A percentile compares a stretch with the other conserved stretches of the same genome.
These are phyloP conservation scores for Yponomeuta sedellus DNA, from an alignment of 2,888 invertebrate species.

Conservation along the genomic window DNA sequence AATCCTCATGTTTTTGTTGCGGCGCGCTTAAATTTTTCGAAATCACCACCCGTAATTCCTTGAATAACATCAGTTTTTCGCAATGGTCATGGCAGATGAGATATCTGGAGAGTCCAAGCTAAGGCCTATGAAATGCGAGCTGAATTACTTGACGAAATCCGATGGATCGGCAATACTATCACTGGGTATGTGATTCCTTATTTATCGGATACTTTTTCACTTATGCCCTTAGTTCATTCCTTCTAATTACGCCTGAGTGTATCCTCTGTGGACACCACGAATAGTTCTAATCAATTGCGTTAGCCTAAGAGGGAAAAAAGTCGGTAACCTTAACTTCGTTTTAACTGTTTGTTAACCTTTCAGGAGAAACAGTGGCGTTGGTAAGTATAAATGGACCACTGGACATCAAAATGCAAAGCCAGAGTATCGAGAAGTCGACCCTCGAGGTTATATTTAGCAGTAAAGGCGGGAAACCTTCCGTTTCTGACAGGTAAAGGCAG, in stretches of 20 bases:
- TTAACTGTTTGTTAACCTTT: conserved; percentile 32
- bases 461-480: conserved; percentile 82
- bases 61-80: background rate
- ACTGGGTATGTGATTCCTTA: conserved; percentile 77
- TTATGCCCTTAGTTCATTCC: background rate
- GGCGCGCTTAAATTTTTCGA: background rate
- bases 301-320: no score
- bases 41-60: background rate
- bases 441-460: conserved; percentile 87
- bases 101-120: conserved; percentile 31
- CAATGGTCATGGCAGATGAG: background rate
- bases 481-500: conserved; percentile 52
- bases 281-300: background rate
- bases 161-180: conserved; percentile 87
- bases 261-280: background rate
- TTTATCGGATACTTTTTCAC: conserved; percentile 2
- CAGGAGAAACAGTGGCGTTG: conserved; percentile 86
- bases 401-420: conserved; percentile 85
- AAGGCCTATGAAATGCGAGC: conserved; percentile 79
- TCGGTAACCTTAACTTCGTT: no score
- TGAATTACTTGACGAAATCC: conserved; percentile 83
- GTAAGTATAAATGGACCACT: conserved; percentile 89
- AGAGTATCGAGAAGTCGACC: conserved; percentile 85
- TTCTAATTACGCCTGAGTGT: background rate
- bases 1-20: background rate